These are phyloP conservation scores for Pachypanchax playfairii DNA, from an alignment of 2,113 vertebrate species.

Conservation along the genomic window DNA sequence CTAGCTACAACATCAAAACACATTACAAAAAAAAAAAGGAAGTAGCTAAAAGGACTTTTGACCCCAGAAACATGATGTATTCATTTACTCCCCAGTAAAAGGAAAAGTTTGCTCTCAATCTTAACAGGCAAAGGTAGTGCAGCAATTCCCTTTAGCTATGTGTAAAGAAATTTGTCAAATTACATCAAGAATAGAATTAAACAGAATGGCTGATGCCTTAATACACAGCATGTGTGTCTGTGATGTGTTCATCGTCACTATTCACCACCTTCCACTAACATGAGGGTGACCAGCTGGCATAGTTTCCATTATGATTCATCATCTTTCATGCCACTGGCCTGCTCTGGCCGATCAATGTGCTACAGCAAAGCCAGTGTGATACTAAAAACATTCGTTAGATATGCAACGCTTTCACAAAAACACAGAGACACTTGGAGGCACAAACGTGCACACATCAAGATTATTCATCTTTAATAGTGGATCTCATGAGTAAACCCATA, in stretches of 20 bases:
- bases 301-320: constrained; percentile 47
- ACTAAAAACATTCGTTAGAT: constrained; percentile 49
- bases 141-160: neutral
- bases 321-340: constrained; percentile 19
- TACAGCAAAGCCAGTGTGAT: constrained; percentile 35
- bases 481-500: constrained; percentile 3
- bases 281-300: constrained; percentile 33
- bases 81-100: too few species aligned
- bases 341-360: constrained; percentile 8
- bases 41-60: too few species aligned
- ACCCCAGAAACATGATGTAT: too few species aligned
- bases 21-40: too few species aligned
- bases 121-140: too few species aligned
- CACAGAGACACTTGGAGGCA: constrained; percentile 5
- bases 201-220: neutral
- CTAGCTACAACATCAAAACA: too few species aligned
- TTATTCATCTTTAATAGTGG: neutral
- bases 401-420: constrained; percentile 10
- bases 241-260: neutral
- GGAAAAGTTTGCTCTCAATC: too few species aligned
- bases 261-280: constrained; percentile 24
- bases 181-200: neutral
- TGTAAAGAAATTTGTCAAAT: neutral
- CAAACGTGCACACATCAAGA: constrained; percentile 1
- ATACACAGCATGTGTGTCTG: constrained; percentile 4